Evolutionary conservation across 1,140 invertebrate genomes (phyloP), one percentile per base, ranked within the genome.

Genomic region (Lordiphosa clarofinis): DNA sequence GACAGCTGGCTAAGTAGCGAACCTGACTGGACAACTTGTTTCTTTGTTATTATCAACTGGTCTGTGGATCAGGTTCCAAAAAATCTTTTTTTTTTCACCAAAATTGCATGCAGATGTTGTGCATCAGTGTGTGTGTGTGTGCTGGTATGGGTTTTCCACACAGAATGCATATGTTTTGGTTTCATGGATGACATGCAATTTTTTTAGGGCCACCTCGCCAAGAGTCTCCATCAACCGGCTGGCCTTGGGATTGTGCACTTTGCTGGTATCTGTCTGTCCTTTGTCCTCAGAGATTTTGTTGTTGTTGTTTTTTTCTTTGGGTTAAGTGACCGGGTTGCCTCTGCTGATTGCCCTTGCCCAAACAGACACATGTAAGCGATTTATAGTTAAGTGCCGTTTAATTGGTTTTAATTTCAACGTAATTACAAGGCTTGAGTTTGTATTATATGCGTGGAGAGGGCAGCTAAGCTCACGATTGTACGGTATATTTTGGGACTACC

Each of bases 21-120:
- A 76, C 76, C 72, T 64, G 76, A 84, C 58, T 58, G 48, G 53
- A 35, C 56, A 76, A 49, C 72, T 82, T 76, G 58, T 72, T 75
- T 59, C 19, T 57, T 57, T 58, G 24, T 60, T 58, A 59, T 78
- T 73, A 55, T 54, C 49, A 19, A 15, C 24, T 57, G 38, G 38
- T 55, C 28, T 43, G 55, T 75, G 55, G 37, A 76, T 64, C 74
- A 73, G 74, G 75, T 79, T 79, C 69, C 69, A 43, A 70, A 60
- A 62, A 62, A 43, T n/a, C 39, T 66, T 28, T 67, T 64, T 64
- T 67, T 57, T 54, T 61, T 47, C 53, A 48, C 59, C 55, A 53
- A 75, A 75, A 73, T 62, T 73, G 68, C 69, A 73, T 56, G 53
- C 74, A 56, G 46, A 53, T 33, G 15, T 58, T 36, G 8, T 49